Base-by-base conservation (phyloP, 2,888 invertebrate genomes). In the Pyrrhia umbra region DNA sequence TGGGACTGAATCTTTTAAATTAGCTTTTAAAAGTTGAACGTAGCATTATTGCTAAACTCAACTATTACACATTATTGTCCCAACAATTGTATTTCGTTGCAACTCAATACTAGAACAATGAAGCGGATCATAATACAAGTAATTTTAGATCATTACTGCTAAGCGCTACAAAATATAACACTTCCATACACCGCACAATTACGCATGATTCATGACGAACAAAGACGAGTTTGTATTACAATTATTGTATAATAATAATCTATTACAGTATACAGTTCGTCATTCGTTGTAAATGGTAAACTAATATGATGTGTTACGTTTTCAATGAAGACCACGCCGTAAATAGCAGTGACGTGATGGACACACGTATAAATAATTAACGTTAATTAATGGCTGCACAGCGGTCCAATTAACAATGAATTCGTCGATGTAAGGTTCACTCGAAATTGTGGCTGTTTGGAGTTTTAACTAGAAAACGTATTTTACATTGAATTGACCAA, bases 221-320 rank as follows among this genome's bases (percentile, higher is more conserved):
- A 82, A 75, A 82, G 82, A 83, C 79, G 81, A 74, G 51, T 49
- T 49, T 62, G 49, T 80, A 78, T 74, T 81, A 82, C 80, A 85
- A 83, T 85, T 84, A 84, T 84, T 84, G 76, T 84, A 27, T 47
- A 27, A 56, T 58, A 68, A 37, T 65, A 84, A 86, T 88, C 86
- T 84, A 84, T 83, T 77, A 67, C 34, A 67, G 72, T 77, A 83
- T 81, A 86, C 49, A 74, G 74, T 87, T 84, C 86, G 77, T 87
- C 85, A 87, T 66, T 61, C 51, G 21, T 52, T 74, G 54, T 69
- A 59, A 73, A 80, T 75, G 72, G 77, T 75, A 73, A 73, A 80
- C 68, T 77, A 62, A 80, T 80, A 79, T 67, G 77, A 57, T 70
- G 56, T 56, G 55, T 63, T 61, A 60, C 49, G 42, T 27, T 27